Evolutionary conservation across 2,113 vertebrate species (phyloP), one percentile per base, ranked within the genome.

Genomic region (Paralichthys olivaceus): DNA sequence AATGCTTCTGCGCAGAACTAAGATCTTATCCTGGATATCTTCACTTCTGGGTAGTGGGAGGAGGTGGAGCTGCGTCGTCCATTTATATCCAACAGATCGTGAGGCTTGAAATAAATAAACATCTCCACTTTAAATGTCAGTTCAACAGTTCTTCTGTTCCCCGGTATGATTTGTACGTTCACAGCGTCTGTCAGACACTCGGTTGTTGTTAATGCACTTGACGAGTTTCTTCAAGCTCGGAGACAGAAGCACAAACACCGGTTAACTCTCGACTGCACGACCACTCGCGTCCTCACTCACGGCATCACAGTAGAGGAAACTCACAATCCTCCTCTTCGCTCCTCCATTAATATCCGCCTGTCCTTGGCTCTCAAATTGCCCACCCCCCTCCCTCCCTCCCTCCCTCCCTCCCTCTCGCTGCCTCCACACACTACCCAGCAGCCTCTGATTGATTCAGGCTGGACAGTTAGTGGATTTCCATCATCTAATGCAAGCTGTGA

Each of bases 401-500:
- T 9, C n/a, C 53, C 53, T 14, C 53, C 12, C 23, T 58, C 56
- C 51, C n/a, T 54, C 51, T 23, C 51, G 1, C 51, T 54, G n/a
- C 19, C 23, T 11, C 25, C 66, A 49, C 81, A 67, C 66, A 49
- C 69, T 70, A 60, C 17, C 53, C 47, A 29, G 20, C 71, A 65
- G 73, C 20, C 47, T 70, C 54, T 61, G 77, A 90, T 88, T 79
- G 83, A 89, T 89, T 80, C 69, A 55, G 61, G 29, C 61, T 51
- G 75, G 89, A 79, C 84, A 79, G 73, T 86, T 81, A 76, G 81
- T 75, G 80, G 81, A 89, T 88, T 88, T 72, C 75, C 73, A 84
- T 89, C 84, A 75, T 84, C 85, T 81, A 81, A 83, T 79, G 81
- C 57, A 61, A 58, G 72, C 79, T 76, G 72, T 32, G 65, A 81